phyloP scores from a whole-genome alignment of 2,113 vertebrate species.

The Hypocryptadius cinnamomeus region DNA sequence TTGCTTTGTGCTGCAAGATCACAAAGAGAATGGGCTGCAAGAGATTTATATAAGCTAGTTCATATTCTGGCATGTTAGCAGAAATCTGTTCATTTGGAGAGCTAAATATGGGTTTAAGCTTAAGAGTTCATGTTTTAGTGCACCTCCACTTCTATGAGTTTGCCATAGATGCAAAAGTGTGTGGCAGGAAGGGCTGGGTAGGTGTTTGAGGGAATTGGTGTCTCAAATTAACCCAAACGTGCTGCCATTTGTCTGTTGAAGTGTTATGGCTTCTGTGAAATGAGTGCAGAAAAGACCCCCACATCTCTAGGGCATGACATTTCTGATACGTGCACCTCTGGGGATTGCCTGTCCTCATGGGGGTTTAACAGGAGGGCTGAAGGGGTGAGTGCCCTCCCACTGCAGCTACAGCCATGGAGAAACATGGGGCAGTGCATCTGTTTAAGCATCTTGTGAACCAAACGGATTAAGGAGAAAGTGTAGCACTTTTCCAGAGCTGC shows the following conservation, averaged over 20 bases:
- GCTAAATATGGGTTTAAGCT: neutral
- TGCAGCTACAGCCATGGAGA: neutral
- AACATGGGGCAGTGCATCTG: neutral
- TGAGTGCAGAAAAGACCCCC: neutral
- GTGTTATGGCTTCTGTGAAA: neutral
- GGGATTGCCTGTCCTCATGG: neutral
- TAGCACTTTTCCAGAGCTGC: neutral
- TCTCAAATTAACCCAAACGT: neutral
- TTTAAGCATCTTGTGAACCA: neutral
- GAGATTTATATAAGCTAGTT: neutral
- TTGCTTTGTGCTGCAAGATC: neutral
- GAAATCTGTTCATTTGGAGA: neutral
- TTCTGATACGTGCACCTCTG: accelerated
- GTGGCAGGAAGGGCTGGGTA: neutral
- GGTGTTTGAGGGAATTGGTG: neutral
- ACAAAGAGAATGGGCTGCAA: neutral
- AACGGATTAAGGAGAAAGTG: neutral
- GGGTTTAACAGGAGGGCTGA: neutral
- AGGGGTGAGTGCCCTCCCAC: neutral
- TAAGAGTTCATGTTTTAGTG: neutral
- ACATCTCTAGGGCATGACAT: neutral
- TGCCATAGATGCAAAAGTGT: neutral
- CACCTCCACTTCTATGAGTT: neutral
- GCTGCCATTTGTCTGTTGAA: neutral
- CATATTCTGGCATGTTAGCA: neutral